These are phyloP conservation scores for Periophthalmus modestus DNA, from an alignment of 2,113 vertebrate genomes.

Conservation along the genomic window DNA sequence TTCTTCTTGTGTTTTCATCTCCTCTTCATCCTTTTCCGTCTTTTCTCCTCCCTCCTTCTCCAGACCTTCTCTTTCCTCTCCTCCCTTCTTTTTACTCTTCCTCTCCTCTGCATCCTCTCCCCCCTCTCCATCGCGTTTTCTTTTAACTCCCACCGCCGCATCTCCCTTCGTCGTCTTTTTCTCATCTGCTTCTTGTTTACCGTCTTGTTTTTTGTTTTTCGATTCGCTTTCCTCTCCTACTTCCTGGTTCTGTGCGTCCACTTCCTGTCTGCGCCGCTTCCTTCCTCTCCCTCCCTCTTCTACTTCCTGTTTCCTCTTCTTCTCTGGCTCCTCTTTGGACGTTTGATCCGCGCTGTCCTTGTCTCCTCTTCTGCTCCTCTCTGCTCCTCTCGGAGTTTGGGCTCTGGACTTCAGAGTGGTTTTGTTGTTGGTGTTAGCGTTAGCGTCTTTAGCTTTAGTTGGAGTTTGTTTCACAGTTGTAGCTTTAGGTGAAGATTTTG, in stretches of 20 bases:
- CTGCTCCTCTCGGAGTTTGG: background rate
- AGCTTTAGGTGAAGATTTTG: background rate
- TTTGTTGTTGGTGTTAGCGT: background rate
- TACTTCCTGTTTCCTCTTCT: background rate
- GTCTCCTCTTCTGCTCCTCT: conserved; percentile 23
- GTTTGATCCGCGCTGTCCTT: background rate
- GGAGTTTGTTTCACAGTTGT: background rate
- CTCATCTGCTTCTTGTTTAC: background rate
- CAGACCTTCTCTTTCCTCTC: background rate
- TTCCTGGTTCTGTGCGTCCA: background rate
- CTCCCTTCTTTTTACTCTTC: background rate
- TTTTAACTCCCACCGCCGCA: background rate
- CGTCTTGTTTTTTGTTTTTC: background rate
- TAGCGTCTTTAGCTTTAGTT: background rate
- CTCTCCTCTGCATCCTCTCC: background rate
- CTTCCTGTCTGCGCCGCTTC: background rate
- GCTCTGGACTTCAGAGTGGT: background rate
- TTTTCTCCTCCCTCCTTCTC: background rate
- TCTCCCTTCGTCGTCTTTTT: background rate
- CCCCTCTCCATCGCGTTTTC: background rate
- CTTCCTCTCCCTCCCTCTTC: background rate
- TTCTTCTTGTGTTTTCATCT: background rate
- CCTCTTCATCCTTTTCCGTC: background rate
- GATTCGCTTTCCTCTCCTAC: background rate
- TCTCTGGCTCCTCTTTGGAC: background rate